Evolutionary conservation across 2,797 vertebrate genomes (phyloP), one percentile per base, ranked within the genome.

Genomic region (Lithobates pipiens): DNA sequence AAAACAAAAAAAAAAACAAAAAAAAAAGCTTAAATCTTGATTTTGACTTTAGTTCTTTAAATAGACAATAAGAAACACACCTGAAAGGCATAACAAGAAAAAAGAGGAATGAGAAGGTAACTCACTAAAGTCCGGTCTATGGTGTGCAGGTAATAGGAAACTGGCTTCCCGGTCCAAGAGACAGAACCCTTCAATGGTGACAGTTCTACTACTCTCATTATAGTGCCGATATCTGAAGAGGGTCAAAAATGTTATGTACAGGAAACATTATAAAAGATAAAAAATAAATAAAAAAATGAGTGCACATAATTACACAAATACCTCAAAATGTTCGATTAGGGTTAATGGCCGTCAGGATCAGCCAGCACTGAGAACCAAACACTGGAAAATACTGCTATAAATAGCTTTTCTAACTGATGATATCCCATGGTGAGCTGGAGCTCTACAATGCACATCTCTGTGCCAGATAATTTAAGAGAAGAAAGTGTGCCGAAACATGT

Each of bases 61-160:
- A 39, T 15, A 42, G 7, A 10, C 11, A 68, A 29, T 4, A 27
- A 29, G 65, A 25, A 29, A 32, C 6, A 34, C 18, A 71, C 36
- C 15, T 27, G 46, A 25, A 21, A 76, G 44, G 3, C 1, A 73
- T 3, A 9, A 8, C 11, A 23, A 3, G 4, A 75, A 16, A 75
- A 16, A n/a, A 29, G 10, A 46, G 10, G 9, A 46, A 27, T 71
- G 16, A 61, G 29, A 54, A 25, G 5, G 11, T 50, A 88, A 93
- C 98, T 98, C 94, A 99, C 98, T 99, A 99, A 98, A 94, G 98
- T 99, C 89, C 98, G 95, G 95, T 99, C 98, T 88, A 99, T 99
- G 76, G 98, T 99, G 92, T 99, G 98, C 91, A 99, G 95, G 95
- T 99, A 99, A 95, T 99, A 99, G 89, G 98, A 99, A 88, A 99